Evolutionary conservation across 2,888 invertebrate species (phyloP), one percentile per base, ranked within the genome.

Genomic region (Galerucella nymphaeae): DNA sequence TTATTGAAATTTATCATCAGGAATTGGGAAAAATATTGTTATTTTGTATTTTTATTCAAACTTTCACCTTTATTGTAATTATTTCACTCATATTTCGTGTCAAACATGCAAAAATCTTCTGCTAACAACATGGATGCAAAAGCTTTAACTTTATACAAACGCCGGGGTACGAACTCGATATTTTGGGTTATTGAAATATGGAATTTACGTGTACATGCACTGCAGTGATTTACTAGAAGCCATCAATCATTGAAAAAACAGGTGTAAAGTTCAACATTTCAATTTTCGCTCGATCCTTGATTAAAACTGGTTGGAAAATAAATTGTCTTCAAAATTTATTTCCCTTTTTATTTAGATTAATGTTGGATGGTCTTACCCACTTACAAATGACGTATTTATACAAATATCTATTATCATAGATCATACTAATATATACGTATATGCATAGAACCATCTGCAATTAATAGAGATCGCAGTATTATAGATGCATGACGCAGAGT

Each of bases 121-220:
- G 10, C 53, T 53, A 14, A 38, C 30, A 18, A 53, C 53, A 53
- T 16, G 16, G 50, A 53, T 53, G 18, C 53, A 53, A 16, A n/a
- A 53, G 53, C 53, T 53, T 53, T 53, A 18, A 53, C 11, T 18
- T 53, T 53, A 18, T 16, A 11, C 53, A 16, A n/a, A 16, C 10
- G 53, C 9, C 9, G 3, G 10, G 53, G 10, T 53, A 18, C 10
- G 16, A 18, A 53, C 53, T 53, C 50, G 6, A 16, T 50, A 50
- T 50, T 16, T 16, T 53, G 18, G 53, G 53, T 16, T 53, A 53
- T 53, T 53, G 53, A 16, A 53, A 53, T 53, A 53, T 53, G 53
- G 18, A 16, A 53, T 53, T 53, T 53, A 53, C 11, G 30, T 38
- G 8, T 38, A 9, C 5, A 1, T 30, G 5, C 30, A 30, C 30